Evolutionary conservation across 92 coral and sea anemone species (phyloP).

Genomic region (Pocillopora grandis): DNA sequence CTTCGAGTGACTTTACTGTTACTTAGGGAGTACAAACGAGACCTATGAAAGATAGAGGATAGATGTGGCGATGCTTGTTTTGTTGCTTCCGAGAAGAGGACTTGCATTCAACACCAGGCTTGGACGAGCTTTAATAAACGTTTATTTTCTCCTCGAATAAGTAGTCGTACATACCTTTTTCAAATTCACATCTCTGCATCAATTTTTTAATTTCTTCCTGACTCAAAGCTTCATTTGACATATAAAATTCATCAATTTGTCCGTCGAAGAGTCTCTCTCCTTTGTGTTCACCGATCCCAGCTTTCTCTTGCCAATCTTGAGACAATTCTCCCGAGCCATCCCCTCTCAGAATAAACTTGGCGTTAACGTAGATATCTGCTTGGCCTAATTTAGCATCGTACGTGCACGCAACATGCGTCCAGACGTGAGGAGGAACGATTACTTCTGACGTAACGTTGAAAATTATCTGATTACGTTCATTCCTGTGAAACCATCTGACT

Average conservation of each 20-base stretch:
- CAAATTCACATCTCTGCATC: constrained; percentile 92
- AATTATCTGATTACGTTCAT: constrained; percentile 70
- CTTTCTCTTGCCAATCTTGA: constrained; percentile 95
- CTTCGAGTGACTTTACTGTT: too few species aligned
- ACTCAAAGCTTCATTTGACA: constrained; percentile 86
- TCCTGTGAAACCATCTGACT: constrained; percentile 90
- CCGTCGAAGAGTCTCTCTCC: constrained; percentile 75
- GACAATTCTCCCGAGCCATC: constrained; percentile 86
- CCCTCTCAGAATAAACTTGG: constrained; percentile 84
- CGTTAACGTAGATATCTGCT: constrained; percentile 91
- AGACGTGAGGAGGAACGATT: constrained; percentile 66
- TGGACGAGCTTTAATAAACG: background rate
- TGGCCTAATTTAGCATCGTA: constrained; percentile 80
- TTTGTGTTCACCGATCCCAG: constrained; percentile 93
- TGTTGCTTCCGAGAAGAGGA: too few species aligned
- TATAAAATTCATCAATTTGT: constrained; percentile 85
- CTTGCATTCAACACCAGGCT: too few species aligned
- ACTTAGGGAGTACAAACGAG: too few species aligned
- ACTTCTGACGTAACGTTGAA: constrained; percentile 87
- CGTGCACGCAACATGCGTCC: constrained; percentile 94
- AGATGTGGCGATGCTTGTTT: too few species aligned
- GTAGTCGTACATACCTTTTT: constrained; percentile 73
- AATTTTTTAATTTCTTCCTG: constrained; percentile 88
- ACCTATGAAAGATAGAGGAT: too few species aligned
- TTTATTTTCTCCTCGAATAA: constrained; percentile 3